phyloP scores from a whole-genome alignment of 1,140 invertebrate genomes.

The Lysiphlebus fabarum region DNA sequence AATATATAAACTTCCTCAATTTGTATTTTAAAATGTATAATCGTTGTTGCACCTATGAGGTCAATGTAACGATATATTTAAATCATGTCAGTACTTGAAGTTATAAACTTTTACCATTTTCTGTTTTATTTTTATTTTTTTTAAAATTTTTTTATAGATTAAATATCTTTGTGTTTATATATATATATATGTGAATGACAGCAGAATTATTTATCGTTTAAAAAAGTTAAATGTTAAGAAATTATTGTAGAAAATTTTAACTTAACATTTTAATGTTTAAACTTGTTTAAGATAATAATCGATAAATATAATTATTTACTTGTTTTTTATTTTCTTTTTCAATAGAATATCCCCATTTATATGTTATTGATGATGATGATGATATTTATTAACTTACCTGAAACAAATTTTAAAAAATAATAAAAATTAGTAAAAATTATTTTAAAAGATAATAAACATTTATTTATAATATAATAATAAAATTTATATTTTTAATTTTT shows the following conservation, averaged over 20 bases:
- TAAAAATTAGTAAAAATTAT: too few relatives aligned
- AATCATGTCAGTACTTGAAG: background rate
- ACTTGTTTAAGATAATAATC: conserved; percentile 18
- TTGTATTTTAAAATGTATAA: conserved; percentile 17
- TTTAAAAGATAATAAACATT: too few relatives aligned
- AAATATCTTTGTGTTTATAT: too few relatives aligned
- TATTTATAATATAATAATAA: too few relatives aligned
- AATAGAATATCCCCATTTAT: background rate
- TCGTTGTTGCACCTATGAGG: conserved; percentile 23
- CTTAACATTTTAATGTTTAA: conserved; percentile 5
- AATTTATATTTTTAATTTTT: too few relatives aligned
- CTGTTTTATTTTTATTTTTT: too few relatives aligned
- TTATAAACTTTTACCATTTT: too few relatives aligned
- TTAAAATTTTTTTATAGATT: too few relatives aligned
- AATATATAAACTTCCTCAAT: too few relatives aligned
- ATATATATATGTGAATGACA: background rate
- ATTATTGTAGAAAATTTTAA: conserved; percentile 4
- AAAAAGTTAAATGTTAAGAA: conserved; percentile 18
- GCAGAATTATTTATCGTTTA: conserved; percentile 24
- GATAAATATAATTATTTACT: conserved; percentile 17
- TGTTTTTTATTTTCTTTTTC: conserved; percentile 1
- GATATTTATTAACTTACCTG: conserved; percentile 21
- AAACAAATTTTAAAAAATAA: conserved; percentile 17
- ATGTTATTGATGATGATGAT: conserved; percentile 9
- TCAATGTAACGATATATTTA: conserved; percentile 25